Base-by-base conservation (phyloP, 1,140 invertebrate genomes). In the Aphaenogaster ashmeadi region DNA sequence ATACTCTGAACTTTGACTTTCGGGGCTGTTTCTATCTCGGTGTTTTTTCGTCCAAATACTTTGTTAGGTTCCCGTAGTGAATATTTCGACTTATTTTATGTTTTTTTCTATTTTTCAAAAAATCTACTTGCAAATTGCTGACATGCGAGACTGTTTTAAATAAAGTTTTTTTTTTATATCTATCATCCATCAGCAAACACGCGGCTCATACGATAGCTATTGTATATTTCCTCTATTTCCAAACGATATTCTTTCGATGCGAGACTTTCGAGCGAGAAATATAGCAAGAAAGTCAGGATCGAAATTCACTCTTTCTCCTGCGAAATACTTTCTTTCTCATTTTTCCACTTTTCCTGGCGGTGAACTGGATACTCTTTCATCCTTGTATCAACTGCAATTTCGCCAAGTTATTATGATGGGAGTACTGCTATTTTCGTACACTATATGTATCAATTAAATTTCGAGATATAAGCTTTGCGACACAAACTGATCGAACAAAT, bases 311-410 rank as follows among this genome's bases (percentile, higher is more conserved):
- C 33, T 79, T 79, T 66, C 77, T 47, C 44, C 27, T 15, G 44
- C 44, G 60, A 79, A 66, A 79, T 79, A 79, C 77, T 79, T 66
- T 79, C 77, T 52, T 79, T 52, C 60, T 66, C 27, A 71, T 81
- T 69, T 56, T 27, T 81, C 38, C 9, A 69, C 50, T 58, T 81
- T 81, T 83, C 38, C 27, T 56, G 8, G 1, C 64, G 50, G n/a
- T 56, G 50, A 81, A 71, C 38, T 44, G n/a, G 50, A 83, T 71
- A 44, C 72, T 83, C 66, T 27, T 36, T 47, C 79, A 69, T 81
- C n/a, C 52, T 72, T 71, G 11, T 44, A 33, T 81, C 67, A 33
- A 56, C 27, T 36, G 21, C 52, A n/a, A 18, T 72, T 72, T 72
- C 47, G 6, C 21, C 7, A 58, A 56, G 38, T n/a, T 58, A 15